Evolutionary conservation across 2,797 vertebrate species (phyloP).

Genomic region (Poecilia wingei): DNA sequence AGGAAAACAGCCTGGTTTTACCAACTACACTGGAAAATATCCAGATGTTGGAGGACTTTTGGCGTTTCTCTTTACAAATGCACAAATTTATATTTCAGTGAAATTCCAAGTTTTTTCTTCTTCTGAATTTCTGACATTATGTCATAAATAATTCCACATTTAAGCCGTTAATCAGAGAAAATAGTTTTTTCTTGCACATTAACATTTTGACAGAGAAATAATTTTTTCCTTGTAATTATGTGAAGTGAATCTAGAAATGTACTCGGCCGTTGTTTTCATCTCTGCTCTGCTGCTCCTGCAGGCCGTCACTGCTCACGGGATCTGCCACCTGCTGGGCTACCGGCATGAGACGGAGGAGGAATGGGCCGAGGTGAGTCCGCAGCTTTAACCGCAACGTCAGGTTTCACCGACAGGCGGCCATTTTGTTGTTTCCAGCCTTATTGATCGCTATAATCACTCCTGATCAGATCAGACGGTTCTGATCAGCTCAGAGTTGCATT

Average conservation of each 20-base stretch:
- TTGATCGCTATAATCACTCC: not conserved
- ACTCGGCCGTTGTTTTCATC: no score
- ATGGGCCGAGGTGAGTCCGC: conserved; percentile 85
- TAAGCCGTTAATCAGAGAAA: not conserved
- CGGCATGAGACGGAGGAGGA: conserved; percentile 85
- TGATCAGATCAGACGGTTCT: not conserved
- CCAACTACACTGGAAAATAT: no score
- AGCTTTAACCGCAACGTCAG: not conserved
- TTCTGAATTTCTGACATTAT: not conserved
- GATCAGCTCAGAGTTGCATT: not conserved
- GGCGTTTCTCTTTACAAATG: not conserved
- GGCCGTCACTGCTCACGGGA: conserved; percentile 90
- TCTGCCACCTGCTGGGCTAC: conserved; percentile 95
- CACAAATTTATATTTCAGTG: not conserved
- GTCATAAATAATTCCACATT: not conserved
- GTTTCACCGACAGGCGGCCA: not conserved
- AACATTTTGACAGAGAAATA: not conserved
- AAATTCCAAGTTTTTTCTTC: not conserved
- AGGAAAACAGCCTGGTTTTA: no score
- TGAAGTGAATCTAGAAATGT: not conserved
- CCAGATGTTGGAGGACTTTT: not conserved
- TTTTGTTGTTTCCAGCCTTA: no score
- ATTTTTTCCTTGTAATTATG: not conserved
- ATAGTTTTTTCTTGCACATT: not conserved
- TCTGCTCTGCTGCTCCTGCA: conserved; percentile 47